Conservation (phyloP, 2,113 vertebrate species). For the Pluvianellus socialis region DNA sequence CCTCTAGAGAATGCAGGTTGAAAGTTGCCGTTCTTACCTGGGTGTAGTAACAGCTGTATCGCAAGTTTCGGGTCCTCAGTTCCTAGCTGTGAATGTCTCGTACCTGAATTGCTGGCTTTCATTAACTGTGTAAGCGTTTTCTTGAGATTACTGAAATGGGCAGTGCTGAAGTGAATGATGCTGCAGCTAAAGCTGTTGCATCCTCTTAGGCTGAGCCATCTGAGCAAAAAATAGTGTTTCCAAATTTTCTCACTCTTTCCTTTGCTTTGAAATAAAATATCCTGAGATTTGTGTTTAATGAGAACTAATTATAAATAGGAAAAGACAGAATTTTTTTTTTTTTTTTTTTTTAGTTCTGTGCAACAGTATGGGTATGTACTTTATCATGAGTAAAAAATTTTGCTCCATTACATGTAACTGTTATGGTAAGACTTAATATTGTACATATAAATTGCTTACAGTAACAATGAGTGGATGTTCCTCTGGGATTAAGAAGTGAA, state of each 20-base stretch:
- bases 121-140: not conserved
- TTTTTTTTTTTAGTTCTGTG: not conserved
- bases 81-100: not conserved
- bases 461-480: not conserved
- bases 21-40: not conserved
- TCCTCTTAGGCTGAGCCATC: slow-evolving; percentile 19
- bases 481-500: slow-evolving; percentile 7
- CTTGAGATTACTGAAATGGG: not conserved
- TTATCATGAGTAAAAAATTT: not conserved
- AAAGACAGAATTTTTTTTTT: not conserved
- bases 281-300: not conserved
- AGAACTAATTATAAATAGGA: not conserved
- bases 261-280: not conserved
- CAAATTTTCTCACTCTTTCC: not conserved
- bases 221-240: not conserved
- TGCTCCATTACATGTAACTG: not conserved
- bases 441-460: not conserved
- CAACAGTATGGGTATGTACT: not conserved
- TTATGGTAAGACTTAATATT: not conserved
- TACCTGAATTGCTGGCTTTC: not conserved
- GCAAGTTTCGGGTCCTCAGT: not conserved
- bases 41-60: not conserved
- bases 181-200: not conserved
- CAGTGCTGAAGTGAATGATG: not conserved
- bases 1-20: not conserved